Evolutionary conservation across 2,113 vertebrate species (phyloP).

Genomic region (Catharus fuscescens): DNA sequence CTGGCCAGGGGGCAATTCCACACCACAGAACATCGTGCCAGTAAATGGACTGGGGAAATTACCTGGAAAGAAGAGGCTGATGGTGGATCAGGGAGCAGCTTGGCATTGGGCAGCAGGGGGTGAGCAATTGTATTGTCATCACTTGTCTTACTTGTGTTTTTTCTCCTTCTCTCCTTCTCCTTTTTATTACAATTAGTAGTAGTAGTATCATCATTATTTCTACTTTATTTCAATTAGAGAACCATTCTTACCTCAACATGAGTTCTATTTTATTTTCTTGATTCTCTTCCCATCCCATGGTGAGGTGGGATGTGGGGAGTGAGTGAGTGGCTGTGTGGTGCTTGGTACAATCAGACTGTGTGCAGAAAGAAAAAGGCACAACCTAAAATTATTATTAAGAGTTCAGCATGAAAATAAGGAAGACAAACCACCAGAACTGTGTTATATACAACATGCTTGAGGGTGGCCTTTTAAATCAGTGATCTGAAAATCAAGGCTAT

Average conservation of each 20-base stretch:
- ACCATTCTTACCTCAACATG: neutral
- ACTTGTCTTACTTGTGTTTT: neutral
- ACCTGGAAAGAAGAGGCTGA: neutral
- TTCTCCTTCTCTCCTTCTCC: neutral
- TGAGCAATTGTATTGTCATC: neutral
- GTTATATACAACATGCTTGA: neutral
- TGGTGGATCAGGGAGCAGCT: neutral
- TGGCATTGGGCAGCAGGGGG: neutral
- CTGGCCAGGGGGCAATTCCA: neutral
- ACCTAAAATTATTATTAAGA: neutral
- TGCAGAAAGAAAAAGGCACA: neutral
- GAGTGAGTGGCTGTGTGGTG: neutral
- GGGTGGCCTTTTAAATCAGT: neutral
- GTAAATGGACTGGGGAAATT: neutral
- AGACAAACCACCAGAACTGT: neutral
- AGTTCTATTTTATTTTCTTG: neutral
- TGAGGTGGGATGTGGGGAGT: neutral
- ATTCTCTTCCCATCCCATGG: neutral
- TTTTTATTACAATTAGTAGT: neutral
- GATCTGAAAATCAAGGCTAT: neutral
- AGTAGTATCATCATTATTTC: neutral
- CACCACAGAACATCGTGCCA: rapidly evolving
- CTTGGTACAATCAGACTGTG: neutral
- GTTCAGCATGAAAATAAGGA: neutral
- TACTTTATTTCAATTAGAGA: neutral